Base-by-base conservation (phyloP, 2,888 invertebrate genomes). In the Chromoteleia sp. region DNA sequence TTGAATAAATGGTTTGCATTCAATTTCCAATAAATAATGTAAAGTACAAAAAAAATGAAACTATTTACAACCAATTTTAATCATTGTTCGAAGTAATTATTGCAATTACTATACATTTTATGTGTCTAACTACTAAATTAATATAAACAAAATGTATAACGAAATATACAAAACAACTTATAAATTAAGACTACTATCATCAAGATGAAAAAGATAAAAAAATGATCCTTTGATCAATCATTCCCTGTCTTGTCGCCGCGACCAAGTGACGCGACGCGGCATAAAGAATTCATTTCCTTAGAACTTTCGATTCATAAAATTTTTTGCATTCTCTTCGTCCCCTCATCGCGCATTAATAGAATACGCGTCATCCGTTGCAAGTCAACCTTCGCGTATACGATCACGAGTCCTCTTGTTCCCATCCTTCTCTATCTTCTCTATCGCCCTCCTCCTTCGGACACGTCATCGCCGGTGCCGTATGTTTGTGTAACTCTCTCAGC, bases 341-440 rank as follows among this genome's bases (percentile, higher is more conserved):
- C 10, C 48, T 12, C 41, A 30, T 39, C n/a, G 14, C 15, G 61
- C 71, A 71, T 65, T 78, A 58, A 78, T 71, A 78, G 78, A 70
- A 71, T 65, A 78, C 78, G 58, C 78, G 78, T 78, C 78, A 78
- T 50, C 36, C 39, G 50, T 12, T 48, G 75, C 63, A 48, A 76
- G 68, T 67, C 59, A 77, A 67, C 63, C 70, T 77, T 77, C 63
- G 50, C 58, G 8, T 41, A 48, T 50, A 14, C n/a, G 17, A 61
- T 43, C 52, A 43, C 50, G 36, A 45, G 8, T 33, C 12, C 12
- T 54, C 15, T n/a, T 63, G 19, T 29, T 43, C 25, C 17, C 58
- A n/a, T 45, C 43, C 7, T 25, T 15, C 7, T 50, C 63, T 52
- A n/a, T n/a, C n/a, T 33, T 70, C 30, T 71, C 54, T 48, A 29